Base-by-base conservation (phyloP, 2,797 vertebrate species). In the Pipistrellus nathusii region DNA sequence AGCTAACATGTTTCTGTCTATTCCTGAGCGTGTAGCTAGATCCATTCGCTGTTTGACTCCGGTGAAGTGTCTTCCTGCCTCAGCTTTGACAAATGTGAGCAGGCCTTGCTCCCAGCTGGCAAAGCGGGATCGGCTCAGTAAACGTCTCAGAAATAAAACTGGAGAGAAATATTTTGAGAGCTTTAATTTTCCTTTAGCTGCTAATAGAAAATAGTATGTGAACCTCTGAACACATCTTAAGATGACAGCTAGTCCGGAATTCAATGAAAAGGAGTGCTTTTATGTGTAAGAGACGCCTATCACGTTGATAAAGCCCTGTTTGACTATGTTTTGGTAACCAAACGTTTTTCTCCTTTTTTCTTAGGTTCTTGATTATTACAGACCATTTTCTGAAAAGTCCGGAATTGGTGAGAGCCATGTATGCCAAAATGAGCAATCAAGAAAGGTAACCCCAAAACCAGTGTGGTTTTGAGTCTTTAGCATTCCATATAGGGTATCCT, bases 331-430 rank as follows among this genome's bases (percentile, higher is more conserved):
- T 64, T 66, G 84, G 18, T 97, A 97, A 98, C 69, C 11, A 48
- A 41, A 76, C 75, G 92, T 64, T 68, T 55, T 72, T 25, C 32
- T 38, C 13, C 64, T 78, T 85, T 94, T 85, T 86, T 6, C 93
- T 96, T 98, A 99, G 99, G 96, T 98, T 99, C 95, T 97, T 99
- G 94, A 99, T 99, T 96, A 98, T 99, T 87, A 99, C 99, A 69
- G 99, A 99, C 84, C 98, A 99, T 98, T 99, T 99, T 97, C 98
- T 99, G 96, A 99, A 98, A 97, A 99, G 98, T 90, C 98, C 99
- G 23, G 98, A 98, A 84, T 97, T 99, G 97, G 98, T 99, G 90
- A 98, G 98, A 97, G 98, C 96, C 97, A 98, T 99, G 98, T 99
- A 99, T 97, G 97, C 98, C 82, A 98, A 98, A 97, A 98, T 99